A percentile compares a stretch with the other conserved stretches of the same genome.
These are phyloP conservation scores for Thamnophis sirtalis DNA, from an alignment of 2,113 vertebrate genomes.

Conservation along the genomic window DNA sequence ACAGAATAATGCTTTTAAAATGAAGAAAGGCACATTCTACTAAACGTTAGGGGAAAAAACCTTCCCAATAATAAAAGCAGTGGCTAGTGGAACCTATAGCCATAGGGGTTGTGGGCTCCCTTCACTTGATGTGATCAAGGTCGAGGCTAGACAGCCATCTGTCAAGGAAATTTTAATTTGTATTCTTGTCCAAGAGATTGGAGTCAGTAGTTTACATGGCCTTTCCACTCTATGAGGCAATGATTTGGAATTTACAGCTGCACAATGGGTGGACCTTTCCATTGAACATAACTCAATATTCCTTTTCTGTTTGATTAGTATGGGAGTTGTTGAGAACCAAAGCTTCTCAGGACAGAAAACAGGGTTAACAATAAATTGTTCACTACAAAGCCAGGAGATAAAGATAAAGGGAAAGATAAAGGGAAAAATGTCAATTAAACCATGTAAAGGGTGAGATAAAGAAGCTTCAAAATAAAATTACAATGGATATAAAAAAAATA, in stretches of 20 bases:
- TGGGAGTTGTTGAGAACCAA: background rate
- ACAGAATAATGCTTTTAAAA: background rate
- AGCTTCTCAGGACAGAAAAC: background rate
- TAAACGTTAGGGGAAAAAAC: background rate
- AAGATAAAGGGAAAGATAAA: too few species aligned
- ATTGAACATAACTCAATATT: background rate
- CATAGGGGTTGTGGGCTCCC: background rate
- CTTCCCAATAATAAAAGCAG: background rate
- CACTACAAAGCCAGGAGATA: background rate
- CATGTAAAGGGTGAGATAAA: background rate
- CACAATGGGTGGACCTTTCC: background rate
- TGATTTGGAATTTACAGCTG: background rate
- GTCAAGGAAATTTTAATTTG: background rate
- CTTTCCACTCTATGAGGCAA: background rate
- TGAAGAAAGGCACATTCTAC: background rate
- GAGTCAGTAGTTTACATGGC: background rate
- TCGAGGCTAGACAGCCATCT: background rate
- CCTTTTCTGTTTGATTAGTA: background rate
- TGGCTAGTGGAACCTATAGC: background rate
- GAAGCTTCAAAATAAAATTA: background rate
- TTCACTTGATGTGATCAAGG: background rate
- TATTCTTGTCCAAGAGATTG: background rate
- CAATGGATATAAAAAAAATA: background rate
- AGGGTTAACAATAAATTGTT: background rate
- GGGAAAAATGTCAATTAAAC: background rate